Evolutionary conservation across 2,888 invertebrate genomes (phyloP).

Genomic region (Philaethria dido): DNA sequence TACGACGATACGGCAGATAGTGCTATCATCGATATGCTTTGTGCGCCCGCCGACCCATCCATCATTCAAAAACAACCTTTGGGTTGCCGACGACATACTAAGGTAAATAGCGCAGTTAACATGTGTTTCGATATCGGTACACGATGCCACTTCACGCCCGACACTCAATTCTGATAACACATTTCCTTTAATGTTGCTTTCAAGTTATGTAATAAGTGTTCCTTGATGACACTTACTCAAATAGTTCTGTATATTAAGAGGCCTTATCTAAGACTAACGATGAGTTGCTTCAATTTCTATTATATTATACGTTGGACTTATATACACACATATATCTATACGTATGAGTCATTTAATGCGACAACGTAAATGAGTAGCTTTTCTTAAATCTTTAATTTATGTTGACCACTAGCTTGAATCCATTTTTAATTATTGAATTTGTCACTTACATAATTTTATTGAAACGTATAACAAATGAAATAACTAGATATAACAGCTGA

Average conservation of each 20-base stretch:
- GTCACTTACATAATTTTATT: too few species aligned
- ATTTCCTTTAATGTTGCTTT: constrained; percentile 66
- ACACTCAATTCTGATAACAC: constrained; percentile 68
- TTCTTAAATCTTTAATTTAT: neutral
- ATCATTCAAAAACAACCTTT: constrained; percentile 73
- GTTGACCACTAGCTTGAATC: too few species aligned
- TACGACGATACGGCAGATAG: constrained; percentile 68
- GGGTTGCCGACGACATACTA: constrained; percentile 68
- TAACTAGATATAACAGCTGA: constrained; percentile 14
- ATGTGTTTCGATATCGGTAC: constrained; percentile 75
- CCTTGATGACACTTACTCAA: constrained; percentile 46
- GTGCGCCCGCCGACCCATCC: constrained; percentile 79
- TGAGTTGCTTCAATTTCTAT: neutral
- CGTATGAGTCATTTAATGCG: neutral
- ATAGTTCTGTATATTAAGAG: constrained; percentile 17
- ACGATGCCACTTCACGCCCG: constrained; percentile 71
- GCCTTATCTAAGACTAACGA: constrained; percentile 6
- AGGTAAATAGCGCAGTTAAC: constrained; percentile 74
- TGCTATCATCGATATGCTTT: constrained; percentile 76
- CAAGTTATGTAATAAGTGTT: constrained; percentile 53
- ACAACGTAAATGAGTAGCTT: neutral
- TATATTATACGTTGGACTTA: neutral
- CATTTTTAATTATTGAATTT: too few species aligned
- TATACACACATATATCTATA: too few species aligned
- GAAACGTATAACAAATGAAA: neutral